These are phyloP conservation scores for Malurus leucopterus DNA, from an alignment of 2,797 vertebrate species.

Conservation along the genomic window DNA sequence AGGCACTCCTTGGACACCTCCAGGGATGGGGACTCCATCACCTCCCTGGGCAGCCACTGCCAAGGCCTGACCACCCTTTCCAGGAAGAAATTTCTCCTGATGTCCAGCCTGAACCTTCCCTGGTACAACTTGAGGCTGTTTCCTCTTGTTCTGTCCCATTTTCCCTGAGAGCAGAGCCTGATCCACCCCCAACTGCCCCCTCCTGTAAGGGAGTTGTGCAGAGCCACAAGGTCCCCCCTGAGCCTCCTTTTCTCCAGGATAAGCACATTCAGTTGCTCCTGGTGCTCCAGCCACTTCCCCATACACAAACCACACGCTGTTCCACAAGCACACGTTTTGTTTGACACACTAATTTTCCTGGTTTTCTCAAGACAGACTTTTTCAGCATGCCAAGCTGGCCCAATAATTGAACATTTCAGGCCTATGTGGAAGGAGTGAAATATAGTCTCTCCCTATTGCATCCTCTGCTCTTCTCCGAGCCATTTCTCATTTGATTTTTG, in stretches of 20 bases:
- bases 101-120: neutral
- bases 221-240: neutral
- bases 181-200: accelerated
- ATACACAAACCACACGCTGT: neutral
- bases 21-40: neutral
- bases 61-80: neutral
- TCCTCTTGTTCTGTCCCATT: accelerated
- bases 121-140: accelerated
- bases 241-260: neutral
- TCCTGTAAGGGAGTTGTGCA: neutral
- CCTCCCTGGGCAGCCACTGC: neutral
- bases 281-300: neutral
- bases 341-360: neutral
- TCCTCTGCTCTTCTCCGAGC: neutral
- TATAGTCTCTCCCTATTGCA: neutral
- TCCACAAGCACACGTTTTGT: neutral
- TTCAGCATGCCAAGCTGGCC: neutral
- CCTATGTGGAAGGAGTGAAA: neutral
- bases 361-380: neutral
- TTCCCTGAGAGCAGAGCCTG: neutral
- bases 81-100: neutral
- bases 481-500: neutral
- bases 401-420: neutral
- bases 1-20: neutral
- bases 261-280: neutral